Evolutionary conservation across 2,113 vertebrate genomes (phyloP), one percentile per base, ranked within the genome.

Genomic region (Sakesphorus luctuosus): DNA sequence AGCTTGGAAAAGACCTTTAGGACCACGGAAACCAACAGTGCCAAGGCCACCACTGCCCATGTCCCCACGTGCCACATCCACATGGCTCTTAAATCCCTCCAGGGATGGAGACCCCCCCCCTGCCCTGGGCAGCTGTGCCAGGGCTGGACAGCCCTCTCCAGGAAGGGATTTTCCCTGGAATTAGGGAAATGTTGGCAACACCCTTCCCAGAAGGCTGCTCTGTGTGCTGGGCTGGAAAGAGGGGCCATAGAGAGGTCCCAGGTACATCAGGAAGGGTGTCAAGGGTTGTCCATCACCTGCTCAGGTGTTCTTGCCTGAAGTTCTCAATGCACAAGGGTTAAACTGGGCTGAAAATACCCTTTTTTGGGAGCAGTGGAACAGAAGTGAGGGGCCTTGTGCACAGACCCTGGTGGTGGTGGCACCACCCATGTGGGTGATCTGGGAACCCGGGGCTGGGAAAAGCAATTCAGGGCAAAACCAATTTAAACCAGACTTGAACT

Each of bases 111-210:
- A 55, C 53, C 19, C 52, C 52, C 29, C 28, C 52, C 17, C 53
- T 55, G 29, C 29, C 29, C 29, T 55, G 53, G 53, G 53, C 29
- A 31, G 18, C 52, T 26, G 38, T 35, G 53, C 53, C 46, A 23
- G 46, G 36, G 46, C 36, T 68, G 84, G 14, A 24, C 21, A 18
- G 1, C 2, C 23, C n/a, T 47, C 28, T 10, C 15, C n/a, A 40
- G 66, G 40, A 28, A 40, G 56, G 5, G 47, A 28, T 17, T 1
- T 0, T 63, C 28, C n/a, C 28, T n/a, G 40, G 2, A 47, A 5
- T 1, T 47, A 35, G 24, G 29, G 74, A 13, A 40, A 20, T 47
- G 29, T 53, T 55, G 28, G 53, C 18, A 55, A 55, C 31, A 55
- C 11, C 26, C 31, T 18, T 55, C 53, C 53, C 31, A 55, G 53